phyloP scores from a whole-genome alignment of 2,113 vertebrate species.

The Mystacornis crossleyi region DNA sequence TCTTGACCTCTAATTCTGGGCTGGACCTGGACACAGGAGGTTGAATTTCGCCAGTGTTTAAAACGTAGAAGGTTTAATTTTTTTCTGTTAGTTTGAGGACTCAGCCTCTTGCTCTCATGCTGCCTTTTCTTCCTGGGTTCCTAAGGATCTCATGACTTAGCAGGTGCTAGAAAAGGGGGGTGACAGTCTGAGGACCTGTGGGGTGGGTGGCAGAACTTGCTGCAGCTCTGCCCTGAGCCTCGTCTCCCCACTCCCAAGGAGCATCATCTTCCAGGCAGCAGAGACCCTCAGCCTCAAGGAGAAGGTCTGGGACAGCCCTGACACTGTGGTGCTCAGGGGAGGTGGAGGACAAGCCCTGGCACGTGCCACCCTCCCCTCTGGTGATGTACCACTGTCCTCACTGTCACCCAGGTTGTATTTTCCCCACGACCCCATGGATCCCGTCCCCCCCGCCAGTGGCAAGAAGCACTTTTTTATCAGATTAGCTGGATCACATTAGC shows the following conservation, averaged over 20 bases:
- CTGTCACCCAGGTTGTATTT: neutral
- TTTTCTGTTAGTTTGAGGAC: neutral
- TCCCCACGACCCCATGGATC: rapidly evolving
- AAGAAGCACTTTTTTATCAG: rapidly evolving
- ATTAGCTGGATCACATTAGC: neutral
- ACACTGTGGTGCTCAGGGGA: neutral
- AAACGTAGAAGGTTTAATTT: neutral
- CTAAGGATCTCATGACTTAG: neutral
- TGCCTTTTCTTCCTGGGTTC: neutral
- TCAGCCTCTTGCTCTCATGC: neutral
- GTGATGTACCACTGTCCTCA: rapidly evolving
- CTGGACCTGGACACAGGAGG: neutral
- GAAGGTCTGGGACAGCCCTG: neutral
- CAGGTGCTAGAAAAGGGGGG: neutral
- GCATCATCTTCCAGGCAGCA: neutral
- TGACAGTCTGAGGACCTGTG: rapidly evolving
- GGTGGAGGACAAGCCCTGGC: rapidly evolving
- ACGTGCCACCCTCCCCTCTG: rapidly evolving
- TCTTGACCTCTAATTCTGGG: neutral
- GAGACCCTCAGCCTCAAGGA: neutral
- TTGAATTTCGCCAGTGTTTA: neutral
- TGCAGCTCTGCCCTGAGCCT: neutral
- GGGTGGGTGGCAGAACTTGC: no score
- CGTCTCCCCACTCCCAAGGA: neutral
- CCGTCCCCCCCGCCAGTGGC: rapidly evolving